Evolutionary conservation across 2,797 vertebrate species (phyloP).

Genomic region (Limosa lapponica): DNA sequence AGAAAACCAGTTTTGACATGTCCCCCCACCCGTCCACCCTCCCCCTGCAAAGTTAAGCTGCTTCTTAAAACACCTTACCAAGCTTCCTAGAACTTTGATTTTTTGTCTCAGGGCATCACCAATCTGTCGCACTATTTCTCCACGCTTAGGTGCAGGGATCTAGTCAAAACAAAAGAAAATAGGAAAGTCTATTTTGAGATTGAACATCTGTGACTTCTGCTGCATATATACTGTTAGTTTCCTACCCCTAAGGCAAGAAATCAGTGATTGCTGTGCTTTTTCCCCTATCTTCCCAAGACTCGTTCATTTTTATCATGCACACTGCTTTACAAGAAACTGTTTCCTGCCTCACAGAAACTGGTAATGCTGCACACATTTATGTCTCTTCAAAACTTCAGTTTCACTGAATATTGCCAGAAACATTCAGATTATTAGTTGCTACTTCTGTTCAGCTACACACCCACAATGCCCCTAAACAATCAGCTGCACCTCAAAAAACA

Average conservation of each 20-base stretch:
- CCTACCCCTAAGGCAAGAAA: background rate
- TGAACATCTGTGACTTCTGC: background rate
- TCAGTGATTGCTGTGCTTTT: background rate
- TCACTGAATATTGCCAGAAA: background rate
- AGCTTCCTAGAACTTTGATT: conserved; percentile 89
- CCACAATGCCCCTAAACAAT: background rate
- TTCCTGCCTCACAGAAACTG: background rate
- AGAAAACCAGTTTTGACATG: background rate
- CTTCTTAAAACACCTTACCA: conserved; percentile 78
- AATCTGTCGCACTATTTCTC: conserved; percentile 96
- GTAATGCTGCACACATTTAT: background rate
- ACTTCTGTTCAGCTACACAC: background rate
- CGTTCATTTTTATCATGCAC: fast-evolving
- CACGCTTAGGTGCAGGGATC: conserved; percentile 95
- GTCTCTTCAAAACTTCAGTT: background rate
- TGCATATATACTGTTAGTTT: background rate
- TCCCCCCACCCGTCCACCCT: fast-evolving
- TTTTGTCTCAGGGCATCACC: conserved; percentile 94
- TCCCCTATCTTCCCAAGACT: background rate
- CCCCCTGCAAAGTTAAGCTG: background rate
- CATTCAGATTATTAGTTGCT: background rate
- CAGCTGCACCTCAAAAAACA: background rate
- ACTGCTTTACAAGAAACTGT: background rate
- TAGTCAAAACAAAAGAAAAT: conserved; percentile 48
- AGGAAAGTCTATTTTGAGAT: background rate